Percentiles rank a stretch among this genome's conserved stretches.
phyloP scores from a whole-genome alignment of 2,888 invertebrate genomes.

The Rhamnusium bicolor region DNA sequence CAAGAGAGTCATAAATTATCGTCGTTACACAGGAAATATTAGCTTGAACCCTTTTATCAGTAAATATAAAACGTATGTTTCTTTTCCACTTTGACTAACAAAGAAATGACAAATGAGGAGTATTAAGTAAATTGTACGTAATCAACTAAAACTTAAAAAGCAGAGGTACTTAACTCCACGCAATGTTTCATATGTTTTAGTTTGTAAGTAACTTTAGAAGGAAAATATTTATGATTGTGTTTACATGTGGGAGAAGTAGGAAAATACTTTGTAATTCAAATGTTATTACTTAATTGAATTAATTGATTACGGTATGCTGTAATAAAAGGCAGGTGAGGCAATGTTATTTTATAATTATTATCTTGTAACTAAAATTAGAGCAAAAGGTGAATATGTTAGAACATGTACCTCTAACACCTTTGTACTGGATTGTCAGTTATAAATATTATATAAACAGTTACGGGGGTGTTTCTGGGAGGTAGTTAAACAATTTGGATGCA shows the following conservation, averaged over 20 bases:
- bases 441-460: too few relatives aligned
- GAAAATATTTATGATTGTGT: neutral
- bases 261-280: neutral
- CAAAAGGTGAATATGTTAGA: neutral
- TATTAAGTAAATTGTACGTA: slow-evolving; percentile 5
- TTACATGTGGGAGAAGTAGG: neutral
- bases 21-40: neutral
- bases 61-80: neutral
- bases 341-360: neutral
- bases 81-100: neutral
- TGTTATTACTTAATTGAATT: neutral
- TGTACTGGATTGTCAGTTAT: too few relatives aligned
- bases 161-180: neutral
- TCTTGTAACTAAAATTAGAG: neutral
- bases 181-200: neutral
- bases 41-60: neutral
- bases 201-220: neutral
- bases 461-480: too few relatives aligned
- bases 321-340: neutral
- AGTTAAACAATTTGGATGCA: too few relatives aligned
- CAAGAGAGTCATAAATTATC: neutral
- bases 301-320: neutral
- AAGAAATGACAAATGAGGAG: slow-evolving; percentile 11
- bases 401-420: too few relatives aligned
- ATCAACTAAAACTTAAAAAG: neutral